phyloP scores from a whole-genome alignment of 2,113 vertebrate species.

The Callipepla californica region DNA sequence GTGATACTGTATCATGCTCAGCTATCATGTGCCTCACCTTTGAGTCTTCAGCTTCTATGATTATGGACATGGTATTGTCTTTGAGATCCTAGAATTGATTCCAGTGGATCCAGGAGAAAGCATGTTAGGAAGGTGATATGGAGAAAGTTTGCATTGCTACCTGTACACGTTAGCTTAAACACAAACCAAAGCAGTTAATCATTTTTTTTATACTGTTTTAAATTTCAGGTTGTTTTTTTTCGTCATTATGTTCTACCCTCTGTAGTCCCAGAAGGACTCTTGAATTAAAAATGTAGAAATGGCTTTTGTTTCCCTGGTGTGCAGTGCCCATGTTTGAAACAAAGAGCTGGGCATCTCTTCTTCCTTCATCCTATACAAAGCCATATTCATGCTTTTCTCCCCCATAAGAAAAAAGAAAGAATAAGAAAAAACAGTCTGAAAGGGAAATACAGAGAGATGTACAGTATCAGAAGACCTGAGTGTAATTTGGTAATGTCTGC shows the following conservation, averaged over 20 bases:
- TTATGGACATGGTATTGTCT: not conserved
- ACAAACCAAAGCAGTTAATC: not conserved
- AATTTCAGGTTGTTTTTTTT: not conserved
- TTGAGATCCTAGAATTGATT: not conserved
- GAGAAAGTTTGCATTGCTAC: not conserved
- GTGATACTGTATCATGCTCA: not conserved
- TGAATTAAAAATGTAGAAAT: not conserved
- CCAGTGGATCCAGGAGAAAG: not conserved
- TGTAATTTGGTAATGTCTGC: not conserved
- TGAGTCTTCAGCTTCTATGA: not conserved
- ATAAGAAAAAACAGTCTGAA: not conserved
- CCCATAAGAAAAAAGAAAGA: not conserved
- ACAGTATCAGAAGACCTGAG: not conserved
- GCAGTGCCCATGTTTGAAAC: not conserved
- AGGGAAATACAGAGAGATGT: not conserved
- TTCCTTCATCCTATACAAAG: not conserved
- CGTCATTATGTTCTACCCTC: not conserved
- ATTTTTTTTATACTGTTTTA: not conserved
- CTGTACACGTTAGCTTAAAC: not conserved
- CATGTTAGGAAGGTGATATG: not conserved
- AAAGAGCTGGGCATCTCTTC: not conserved
- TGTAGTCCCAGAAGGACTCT: not conserved
- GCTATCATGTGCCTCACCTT: not conserved
- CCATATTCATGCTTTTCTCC: not conserved
- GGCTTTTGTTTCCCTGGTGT: not conserved